phyloP scores from a whole-genome alignment of 2,113 vertebrate genomes.

The Carassius gibelio region DNA sequence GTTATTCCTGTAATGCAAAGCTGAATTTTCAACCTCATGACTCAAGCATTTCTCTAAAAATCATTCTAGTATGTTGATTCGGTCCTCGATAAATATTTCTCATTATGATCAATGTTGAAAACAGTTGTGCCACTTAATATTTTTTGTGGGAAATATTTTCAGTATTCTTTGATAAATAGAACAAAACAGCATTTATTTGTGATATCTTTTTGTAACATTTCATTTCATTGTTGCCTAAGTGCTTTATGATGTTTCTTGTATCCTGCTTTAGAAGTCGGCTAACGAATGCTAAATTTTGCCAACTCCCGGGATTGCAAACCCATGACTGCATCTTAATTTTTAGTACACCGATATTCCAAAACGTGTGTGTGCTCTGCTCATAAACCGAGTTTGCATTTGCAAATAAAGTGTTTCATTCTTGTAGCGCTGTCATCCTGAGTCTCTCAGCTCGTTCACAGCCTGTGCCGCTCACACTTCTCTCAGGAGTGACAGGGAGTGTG shows the following conservation, averaged over 20 bases:
- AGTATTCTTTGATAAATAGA: too few species aligned
- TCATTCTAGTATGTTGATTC: not conserved
- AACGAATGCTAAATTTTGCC: not conserved
- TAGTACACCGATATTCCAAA: not conserved
- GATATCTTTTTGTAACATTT: too few species aligned
- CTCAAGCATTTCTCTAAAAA: not conserved
- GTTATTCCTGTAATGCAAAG: not conserved
- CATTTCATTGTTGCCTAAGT: not conserved
- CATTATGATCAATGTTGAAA: too few species aligned
- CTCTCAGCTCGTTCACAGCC: conserved; percentile 44
- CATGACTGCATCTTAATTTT: not conserved
- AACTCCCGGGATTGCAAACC: not conserved
- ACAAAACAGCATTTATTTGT: too few species aligned
- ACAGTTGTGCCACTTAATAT: too few species aligned
- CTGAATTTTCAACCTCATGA: not conserved
- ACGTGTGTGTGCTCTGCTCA: not conserved
- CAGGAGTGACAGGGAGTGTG: conserved; percentile 11
- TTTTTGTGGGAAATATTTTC: too few species aligned
- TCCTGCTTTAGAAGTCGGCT: not conserved
- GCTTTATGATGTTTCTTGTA: not conserved
- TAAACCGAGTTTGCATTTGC: conserved; percentile 33
- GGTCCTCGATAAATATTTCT: not conserved
- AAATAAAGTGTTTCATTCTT: conserved; percentile 34
- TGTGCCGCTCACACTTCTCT: conserved; percentile 33
- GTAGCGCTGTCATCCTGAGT: conserved; percentile 29